Evolutionary conservation across 1,140 invertebrate species (phyloP), one percentile per base, ranked within the genome.

Genomic region (Caenorhabditis brenneri): DNA sequence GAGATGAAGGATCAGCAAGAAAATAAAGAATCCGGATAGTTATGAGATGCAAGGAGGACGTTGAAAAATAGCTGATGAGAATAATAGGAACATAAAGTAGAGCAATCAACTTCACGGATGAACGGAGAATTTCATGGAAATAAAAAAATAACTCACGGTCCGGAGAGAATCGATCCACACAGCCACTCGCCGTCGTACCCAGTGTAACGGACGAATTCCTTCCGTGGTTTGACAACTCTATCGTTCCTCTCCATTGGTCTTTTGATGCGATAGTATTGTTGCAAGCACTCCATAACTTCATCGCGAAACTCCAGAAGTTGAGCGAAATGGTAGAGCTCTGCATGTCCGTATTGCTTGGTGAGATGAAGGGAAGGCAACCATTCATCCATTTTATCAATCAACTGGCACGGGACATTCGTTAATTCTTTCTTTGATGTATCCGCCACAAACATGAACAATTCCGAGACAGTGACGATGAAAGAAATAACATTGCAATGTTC

Each of bases 161-260:
- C 65, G 9, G 65, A 74, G 42, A 74, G 42, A 0, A 74, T 29
- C 0, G 65, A 74, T 42, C 65, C 65, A 24, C 65, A 74, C 22
- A 74, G 36, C 65, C 65, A 74, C 12, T 74, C 65, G n/a, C 46
- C 24, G n/a, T 74, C 65, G 36, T 74, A 74, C 0, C 36, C n/a
- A n/a, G 19, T 42, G n/a, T 42, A 74, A 42, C 36, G n/a, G 2
- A 42, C n/a, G n/a, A 9, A 39, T 6, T 22, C 36, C 3, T 74
- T 15, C 24, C 36, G 36, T 4, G 5, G n/a, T n/a, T n/a, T n/a
- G n/a, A n/a, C n/a, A 74, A 10, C 6, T n/a, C 22, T 31, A 36
- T 42, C 16, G 1, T 42, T 74, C n/a, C 24, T 15, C 9, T 0
- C n/a, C 29, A 24, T 4, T 29, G 55, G 27, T n/a, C 9, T 6